Base-by-base conservation (phyloP, 2,888 invertebrate species). In the Epinotia ramella region DNA sequence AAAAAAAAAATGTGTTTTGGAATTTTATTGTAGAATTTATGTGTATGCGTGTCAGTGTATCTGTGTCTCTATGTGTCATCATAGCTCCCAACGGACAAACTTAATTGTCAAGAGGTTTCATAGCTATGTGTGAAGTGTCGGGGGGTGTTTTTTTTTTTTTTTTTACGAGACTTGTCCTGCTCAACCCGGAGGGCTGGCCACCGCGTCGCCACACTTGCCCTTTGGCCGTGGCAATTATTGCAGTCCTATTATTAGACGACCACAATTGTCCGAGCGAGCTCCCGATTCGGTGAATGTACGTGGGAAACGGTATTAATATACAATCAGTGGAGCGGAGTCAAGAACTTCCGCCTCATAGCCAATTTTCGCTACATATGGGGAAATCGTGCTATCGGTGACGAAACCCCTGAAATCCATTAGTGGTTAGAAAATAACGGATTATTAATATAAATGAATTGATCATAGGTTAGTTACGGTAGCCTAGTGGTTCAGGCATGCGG, bases 121-220 rank as follows among this genome's bases (percentile, higher is more conserved):
- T 28, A 3, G 24, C 24, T 28, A 28, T 28, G 24, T 28, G 24
- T 28, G 24, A 3, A 0, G 24, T 28, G 24, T 28, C 24, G 24
- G 24, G 24, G 24, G 24, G 24, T 28, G 24, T 28, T 28, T 3
- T 28, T 2, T 2, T 28, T 28, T 28, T 16, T 49, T 59, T 28
- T 13, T 12, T 20, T 59, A 13, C 16, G 59, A 46, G 69, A 69
- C 60, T 44, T 46, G 46, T 69, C 46, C 46, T 6, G 69, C 18
- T 5, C 16, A 5, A n/a, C 2, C 2, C 12, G 33, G 4, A 64
- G 20, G 18, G 73, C 71, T 73, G 73, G 73, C 3, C 64, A 69
- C 65, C 20, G 84, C 81, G 83, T 83, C 86, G 80, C 86, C 87
- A 85, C 89, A 88, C 83, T 92, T 93, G 90, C 89, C 91, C 93